A percentile compares a stretch with the other conserved stretches of the same genome.
Evolutionary conservation across 92 coral and sea anemone species (phyloP).

Genomic region (Epizoanthus rinbou): DNA sequence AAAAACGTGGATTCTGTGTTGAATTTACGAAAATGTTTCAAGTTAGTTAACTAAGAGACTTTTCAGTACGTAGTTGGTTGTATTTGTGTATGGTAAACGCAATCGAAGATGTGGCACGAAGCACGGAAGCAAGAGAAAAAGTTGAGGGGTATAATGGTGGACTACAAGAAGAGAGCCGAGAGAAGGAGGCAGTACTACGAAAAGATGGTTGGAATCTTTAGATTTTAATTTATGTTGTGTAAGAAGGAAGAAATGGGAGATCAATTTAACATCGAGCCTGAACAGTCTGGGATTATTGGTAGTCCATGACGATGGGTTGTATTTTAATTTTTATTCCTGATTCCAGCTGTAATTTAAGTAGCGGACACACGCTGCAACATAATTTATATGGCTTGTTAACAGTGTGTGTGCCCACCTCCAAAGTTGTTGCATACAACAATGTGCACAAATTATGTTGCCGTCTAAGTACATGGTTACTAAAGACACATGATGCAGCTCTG

Average conservation of each 20-base stretch:
- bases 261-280: too few relatives aligned
- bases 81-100: not conserved
- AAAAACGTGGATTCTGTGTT: not conserved
- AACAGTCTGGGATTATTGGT: too few relatives aligned
- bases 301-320: too few relatives aligned
- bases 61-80: not conserved
- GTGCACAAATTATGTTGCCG: too few relatives aligned
- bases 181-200: constrained; percentile 93
- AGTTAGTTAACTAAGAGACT: not conserved
- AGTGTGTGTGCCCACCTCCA: too few relatives aligned
- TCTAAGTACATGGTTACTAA: too few relatives aligned
- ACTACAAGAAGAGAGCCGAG: constrained; percentile 93
- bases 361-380: too few relatives aligned
- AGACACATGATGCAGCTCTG: too few relatives aligned
- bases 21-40: not conserved
- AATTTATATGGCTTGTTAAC: too few relatives aligned
- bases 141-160: constrained; percentile 95
- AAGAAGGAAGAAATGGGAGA: constrained; percentile 33
- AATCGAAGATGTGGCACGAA: constrained; percentile 94
- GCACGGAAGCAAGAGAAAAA: constrained; percentile 95
- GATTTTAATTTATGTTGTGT: constrained; percentile 45
- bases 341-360: too few relatives aligned
- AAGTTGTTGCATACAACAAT: too few relatives aligned
- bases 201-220: constrained; percentile 77
- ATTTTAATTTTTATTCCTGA: too few relatives aligned